These are phyloP conservation scores for Malurus alboscapulatus DNA, from an alignment of 2,113 vertebrate species.

Conservation along the genomic window DNA sequence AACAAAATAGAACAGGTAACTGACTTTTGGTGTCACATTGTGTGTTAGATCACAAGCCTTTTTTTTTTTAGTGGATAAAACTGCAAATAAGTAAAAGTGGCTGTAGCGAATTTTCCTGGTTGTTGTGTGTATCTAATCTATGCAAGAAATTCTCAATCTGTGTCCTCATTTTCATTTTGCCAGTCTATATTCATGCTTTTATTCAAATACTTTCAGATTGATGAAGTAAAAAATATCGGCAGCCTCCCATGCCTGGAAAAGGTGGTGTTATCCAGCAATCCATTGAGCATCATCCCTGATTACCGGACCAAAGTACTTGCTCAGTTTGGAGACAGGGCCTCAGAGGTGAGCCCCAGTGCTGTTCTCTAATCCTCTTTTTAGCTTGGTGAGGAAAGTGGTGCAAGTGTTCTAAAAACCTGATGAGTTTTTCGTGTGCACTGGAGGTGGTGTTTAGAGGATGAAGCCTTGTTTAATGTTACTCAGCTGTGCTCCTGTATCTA, in stretches of 20 bases:
- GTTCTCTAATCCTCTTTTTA: not conserved
- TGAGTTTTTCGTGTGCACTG: not conserved
- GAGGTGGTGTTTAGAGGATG: not conserved
- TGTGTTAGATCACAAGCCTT: not conserved
- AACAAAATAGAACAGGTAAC: slow-evolving; percentile 89
- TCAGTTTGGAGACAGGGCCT: slow-evolving; percentile 93
- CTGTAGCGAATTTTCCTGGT: not conserved
- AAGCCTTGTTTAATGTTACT: accelerated
- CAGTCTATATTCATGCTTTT: not conserved
- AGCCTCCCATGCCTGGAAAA: slow-evolving; percentile 90
- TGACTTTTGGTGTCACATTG: not conserved
- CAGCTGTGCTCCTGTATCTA: accelerated
- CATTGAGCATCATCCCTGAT: slow-evolving; percentile 93
- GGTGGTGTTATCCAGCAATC: slow-evolving; percentile 84
- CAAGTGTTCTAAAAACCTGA: not conserved
- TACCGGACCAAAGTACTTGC: slow-evolving; percentile 96
- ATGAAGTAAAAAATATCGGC: slow-evolving; percentile 88
- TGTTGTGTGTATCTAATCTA: not conserved
- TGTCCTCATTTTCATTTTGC: not conserved
- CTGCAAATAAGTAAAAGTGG: not conserved
- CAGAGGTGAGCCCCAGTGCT: slow-evolving; percentile 80
- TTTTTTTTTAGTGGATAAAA: not conserved
- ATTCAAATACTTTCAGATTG: slow-evolving; percentile 77
- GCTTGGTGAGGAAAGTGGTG: not conserved
- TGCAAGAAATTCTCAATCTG: not conserved